Percentiles rank a stretch among this genome's conserved stretches.
phyloP scores from a whole-genome alignment of 1,140 invertebrate species.

The Sarcophaga peregrina region DNA sequence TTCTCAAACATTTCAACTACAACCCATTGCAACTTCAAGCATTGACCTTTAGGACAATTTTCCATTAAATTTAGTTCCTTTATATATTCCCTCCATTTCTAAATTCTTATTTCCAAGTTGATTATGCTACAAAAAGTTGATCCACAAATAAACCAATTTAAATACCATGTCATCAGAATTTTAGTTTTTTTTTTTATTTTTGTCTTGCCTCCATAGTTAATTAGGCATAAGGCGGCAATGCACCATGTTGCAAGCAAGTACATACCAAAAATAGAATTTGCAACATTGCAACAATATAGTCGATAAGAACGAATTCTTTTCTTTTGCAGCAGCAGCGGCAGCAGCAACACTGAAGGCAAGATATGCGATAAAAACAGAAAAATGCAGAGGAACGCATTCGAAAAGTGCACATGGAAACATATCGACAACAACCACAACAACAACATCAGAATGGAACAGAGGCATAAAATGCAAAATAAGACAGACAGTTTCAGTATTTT shows the following conservation, averaged over 20 bases:
- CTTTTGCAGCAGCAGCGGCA: not conserved
- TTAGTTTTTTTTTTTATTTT: no score
- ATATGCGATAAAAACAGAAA: not conserved
- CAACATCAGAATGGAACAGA: not conserved
- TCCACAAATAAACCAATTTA: not conserved
- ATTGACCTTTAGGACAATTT: no score
- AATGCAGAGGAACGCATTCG: not conserved
- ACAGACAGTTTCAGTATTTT: no score
- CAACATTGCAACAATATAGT: not conserved
- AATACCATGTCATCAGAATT: not conserved
- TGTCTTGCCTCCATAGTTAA: not conserved
- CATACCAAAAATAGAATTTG: not conserved
- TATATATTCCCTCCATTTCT: no score
- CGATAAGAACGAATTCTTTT: not conserved
- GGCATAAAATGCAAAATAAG: not conserved
- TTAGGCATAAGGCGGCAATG: not conserved
- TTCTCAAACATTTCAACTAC: no score
- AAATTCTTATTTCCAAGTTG: no score
- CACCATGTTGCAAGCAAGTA: not conserved
- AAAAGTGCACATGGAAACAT: conserved; percentile 2
- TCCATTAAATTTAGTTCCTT: no score
- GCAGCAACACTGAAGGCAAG: not conserved
- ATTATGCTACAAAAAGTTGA: no score
- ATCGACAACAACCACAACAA: not conserved
- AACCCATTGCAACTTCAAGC: no score